Evolutionary conservation across 2,113 vertebrate genomes (phyloP).

Genomic region (Ovibos moschatus): DNA sequence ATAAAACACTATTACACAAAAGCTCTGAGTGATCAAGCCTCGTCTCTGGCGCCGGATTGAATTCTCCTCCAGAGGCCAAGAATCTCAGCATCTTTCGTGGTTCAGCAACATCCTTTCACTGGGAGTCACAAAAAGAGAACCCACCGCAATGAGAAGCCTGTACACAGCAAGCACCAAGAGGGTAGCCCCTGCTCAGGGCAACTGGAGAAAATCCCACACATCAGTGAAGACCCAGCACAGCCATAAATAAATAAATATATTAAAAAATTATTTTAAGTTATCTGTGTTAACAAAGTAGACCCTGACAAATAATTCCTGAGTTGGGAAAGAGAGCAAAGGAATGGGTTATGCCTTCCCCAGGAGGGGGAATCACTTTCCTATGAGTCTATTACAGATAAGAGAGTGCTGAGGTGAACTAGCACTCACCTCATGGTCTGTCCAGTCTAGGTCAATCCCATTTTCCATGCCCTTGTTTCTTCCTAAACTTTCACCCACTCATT

Average conservation of each 20-base stretch:
- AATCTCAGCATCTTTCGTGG: fast-evolving
- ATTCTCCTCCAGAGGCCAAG: neutral
- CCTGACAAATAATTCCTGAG: neutral
- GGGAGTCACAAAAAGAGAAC: neutral
- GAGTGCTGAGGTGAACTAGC: neutral
- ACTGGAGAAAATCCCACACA: neutral
- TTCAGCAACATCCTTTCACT: neutral
- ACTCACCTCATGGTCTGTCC: neutral
- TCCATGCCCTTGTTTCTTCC: neutral
- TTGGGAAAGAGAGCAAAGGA: neutral
- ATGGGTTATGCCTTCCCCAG: neutral
- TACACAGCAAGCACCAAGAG: neutral
- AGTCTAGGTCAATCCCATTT: neutral
- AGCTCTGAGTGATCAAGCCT: neutral
- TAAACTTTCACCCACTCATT: neutral
- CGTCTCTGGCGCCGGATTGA: neutral
- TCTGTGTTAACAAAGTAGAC: neutral
- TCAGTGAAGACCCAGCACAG: neutral
- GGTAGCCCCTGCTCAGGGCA: neutral
- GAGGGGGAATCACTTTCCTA: neutral
- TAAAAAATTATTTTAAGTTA: neutral
- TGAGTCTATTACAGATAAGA: neutral
- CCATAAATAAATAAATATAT: neutral
- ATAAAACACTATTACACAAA: neutral
- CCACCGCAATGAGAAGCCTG: fast-evolving